phyloP scores from a whole-genome alignment of 2,888 invertebrate species.

The Acholoe squamosa region DNA sequence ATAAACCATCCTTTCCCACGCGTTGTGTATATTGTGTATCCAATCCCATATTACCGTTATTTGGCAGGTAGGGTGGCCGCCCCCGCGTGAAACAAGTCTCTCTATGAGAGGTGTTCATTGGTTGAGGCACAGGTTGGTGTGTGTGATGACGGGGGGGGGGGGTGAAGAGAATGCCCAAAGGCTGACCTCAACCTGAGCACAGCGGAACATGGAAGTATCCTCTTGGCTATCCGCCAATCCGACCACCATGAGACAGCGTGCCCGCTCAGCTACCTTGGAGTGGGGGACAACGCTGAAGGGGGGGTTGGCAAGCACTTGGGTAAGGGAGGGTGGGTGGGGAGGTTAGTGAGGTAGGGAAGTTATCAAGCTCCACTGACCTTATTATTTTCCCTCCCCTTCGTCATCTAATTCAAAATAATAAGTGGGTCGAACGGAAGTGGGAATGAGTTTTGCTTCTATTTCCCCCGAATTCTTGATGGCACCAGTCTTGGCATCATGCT shows the following conservation, averaged over 20 bases:
- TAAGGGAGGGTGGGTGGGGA: not conserved
- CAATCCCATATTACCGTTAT: not conserved
- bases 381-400: not conserved
- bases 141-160: not conserved
- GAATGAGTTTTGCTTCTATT: too few species aligned
- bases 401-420: not conserved
- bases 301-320: not conserved
- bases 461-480: too few species aligned
- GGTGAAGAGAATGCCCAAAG: conserved; percentile 9
- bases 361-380: conserved; percentile 14
- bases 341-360: not conserved
- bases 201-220: conserved; percentile 38
- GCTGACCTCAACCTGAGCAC: conserved; percentile 39
- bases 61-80: not conserved
- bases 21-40: too few species aligned
- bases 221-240: not conserved
- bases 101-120: not conserved
- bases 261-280: not conserved
- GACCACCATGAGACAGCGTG: not conserved
- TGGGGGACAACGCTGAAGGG: conserved; percentile 10
- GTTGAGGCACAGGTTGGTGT: not conserved
- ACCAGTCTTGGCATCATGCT: too few species aligned
- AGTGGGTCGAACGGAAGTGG: not conserved
- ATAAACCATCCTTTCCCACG: too few species aligned
- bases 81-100: not conserved